phyloP scores from a whole-genome alignment of 53 echinoderm and acorn worm species.

The Echinarachnius parma region DNA sequence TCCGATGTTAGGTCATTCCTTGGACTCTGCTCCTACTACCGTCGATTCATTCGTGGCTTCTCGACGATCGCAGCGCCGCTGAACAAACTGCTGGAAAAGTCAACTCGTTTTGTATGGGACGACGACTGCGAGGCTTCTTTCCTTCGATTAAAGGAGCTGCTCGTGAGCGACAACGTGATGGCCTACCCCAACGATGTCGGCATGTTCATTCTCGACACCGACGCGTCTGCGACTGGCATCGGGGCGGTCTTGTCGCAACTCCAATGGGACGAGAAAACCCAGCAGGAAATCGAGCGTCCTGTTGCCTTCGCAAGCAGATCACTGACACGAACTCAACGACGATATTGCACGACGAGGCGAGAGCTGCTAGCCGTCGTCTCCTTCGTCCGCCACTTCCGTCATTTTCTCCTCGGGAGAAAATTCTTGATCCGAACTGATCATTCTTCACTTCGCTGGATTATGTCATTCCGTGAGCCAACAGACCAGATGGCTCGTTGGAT shows the following conservation, averaged over 20 bases:
- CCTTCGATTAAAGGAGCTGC: too few species aligned
- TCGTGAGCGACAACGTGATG: too few species aligned
- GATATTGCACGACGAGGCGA: slow-evolving; percentile 56
- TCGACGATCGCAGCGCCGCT: slow-evolving; percentile 13
- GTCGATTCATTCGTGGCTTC: slow-evolving; percentile 35
- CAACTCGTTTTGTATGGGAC: too few species aligned
- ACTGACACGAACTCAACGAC: slow-evolving; percentile 42
- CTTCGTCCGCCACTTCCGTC: slow-evolving; percentile 53
- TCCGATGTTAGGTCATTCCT: slow-evolving; percentile 32
- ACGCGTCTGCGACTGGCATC: slow-evolving; percentile 57
- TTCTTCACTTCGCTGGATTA: slow-evolving; percentile 35
- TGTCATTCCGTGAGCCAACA: slow-evolving; percentile 49
- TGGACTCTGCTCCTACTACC: slow-evolving; percentile 46
- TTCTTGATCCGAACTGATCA: slow-evolving; percentile 54
- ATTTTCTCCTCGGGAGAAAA: slow-evolving; percentile 55
- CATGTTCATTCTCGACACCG: too few species aligned
- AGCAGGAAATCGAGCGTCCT: slow-evolving; percentile 54
- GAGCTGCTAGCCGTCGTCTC: slow-evolving; percentile 59
- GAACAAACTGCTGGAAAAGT: slow-evolving; percentile 30
- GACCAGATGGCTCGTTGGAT: slow-evolving; percentile 67
- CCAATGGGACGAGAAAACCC: slow-evolving; percentile 51
- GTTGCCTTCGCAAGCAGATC: slow-evolving; percentile 59
- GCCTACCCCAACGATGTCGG: too few species aligned
- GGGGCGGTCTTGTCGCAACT: slow-evolving; percentile 55
- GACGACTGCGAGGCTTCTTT: too few species aligned